Base-by-base conservation (phyloP, 2,888 invertebrate genomes). In the Chalcis sispes region DNA sequence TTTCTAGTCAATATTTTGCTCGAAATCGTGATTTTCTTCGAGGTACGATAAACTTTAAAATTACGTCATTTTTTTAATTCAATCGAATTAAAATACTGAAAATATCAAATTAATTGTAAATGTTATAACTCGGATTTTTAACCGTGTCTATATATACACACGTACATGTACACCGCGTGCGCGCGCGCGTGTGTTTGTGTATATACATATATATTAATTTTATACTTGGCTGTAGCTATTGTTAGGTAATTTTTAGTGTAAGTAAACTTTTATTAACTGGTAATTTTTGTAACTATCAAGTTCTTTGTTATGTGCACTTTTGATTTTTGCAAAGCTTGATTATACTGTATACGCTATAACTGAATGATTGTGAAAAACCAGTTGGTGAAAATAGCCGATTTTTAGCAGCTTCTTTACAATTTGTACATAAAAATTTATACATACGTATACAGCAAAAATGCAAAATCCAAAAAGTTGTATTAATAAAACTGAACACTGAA, bases 1-100 rank as follows among this genome's bases (percentile, higher is more conserved):
- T 81, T 83, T 84, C 84, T 84, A 84, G 84, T 84, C 84, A 84
- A 82, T 76, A 80, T 81, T 80, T 80, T 81, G 75, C 80, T 83
- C 78, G 80, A 78, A 79, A 78, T 77, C 80, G 79, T 75, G 79
- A 67, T 74, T 58, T 56, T 20, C 5, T 59, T 69, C 58, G 66
- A 65, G 70, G 20, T 59, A 58, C 7, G 13, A 61, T 18, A 72
- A 66, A 74, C n/a, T n/a, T n/a, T n/a, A n/a, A n/a, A n/a, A 32
- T 29, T 56, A 58, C 67, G 67, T 75, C 66, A 77, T 71, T 78
- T 59, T 67, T 52, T 70, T 13, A 27, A 62, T 72, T 64, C 27
- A 18, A 62, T 59, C 25, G 54, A 69, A 70, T 66, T 66, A 48
- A 18, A 71, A 77, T 65, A 52, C 54, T 75, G 62, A 20, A 27